Base-by-base conservation (phyloP, 2,888 invertebrate genomes). In the Drosophila multiciliata region DNA sequence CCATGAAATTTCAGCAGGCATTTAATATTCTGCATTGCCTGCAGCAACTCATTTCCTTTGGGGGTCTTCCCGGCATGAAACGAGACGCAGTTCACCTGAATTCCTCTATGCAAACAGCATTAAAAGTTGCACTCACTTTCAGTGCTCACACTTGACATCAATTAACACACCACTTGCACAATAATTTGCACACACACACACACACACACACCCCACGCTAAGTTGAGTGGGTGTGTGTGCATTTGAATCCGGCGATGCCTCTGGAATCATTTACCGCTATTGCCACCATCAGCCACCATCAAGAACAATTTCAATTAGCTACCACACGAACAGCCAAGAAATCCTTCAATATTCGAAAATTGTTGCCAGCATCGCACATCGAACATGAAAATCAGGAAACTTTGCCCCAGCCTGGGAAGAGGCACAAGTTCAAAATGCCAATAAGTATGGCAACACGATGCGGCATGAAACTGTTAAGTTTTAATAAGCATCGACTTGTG, bases 401-500 rank as follows among this genome's bases (percentile, higher is more conserved):
- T 87, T 81, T 52, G 3, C 32, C 1, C 20, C 32, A 2, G 15
- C 11, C 36, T 17, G 35, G 12, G 48, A 7, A 17, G 12, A 3
- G 52, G 36, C 23, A 29, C 36, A 48, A 42, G 48, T 42, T 48
- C 49, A 48, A 26, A 53, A 61, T 54, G 23, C 72, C 76, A 49
- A 71, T 66, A 55, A 69, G 75, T 75, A 42, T 52, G 62, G 52
- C 42, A 61, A 68, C 72, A 57, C 40, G 62, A 29, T 59, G 54
- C 32, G 55, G 32, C 57, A 32, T 42, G 42, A 70, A 77, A 81
- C 74, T 76, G 84, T 74, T 74, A 87, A 87, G 76, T 87, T 81
- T 76, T 87, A 87, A 87, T 82, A 84, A 77, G 83, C 81, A 72
- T 81, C 81, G 77, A 81, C 79, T 85, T 82, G 74, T 66, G 69